Evolutionary conservation across 2,113 vertebrate genomes (phyloP), one percentile per base, ranked within the genome.

Genomic region (Alligator sinensis): DNA sequence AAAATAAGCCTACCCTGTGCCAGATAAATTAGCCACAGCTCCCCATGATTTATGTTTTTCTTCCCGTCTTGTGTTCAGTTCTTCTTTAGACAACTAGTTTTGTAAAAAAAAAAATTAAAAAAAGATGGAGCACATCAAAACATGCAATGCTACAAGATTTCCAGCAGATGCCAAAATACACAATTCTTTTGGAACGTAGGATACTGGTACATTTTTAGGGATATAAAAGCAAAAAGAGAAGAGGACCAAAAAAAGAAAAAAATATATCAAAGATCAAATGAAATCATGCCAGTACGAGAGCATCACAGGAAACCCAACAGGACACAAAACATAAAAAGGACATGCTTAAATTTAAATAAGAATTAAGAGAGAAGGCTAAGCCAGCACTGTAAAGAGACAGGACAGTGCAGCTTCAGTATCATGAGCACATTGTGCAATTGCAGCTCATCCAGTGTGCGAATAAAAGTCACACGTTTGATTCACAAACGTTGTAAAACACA

Each of bases 331-430:
- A 58, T 11, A 4, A 68, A 84, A 91, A 47, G 47, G 16, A 47
- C 5, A 14, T 0, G 47, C 34, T 74, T 74, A 0, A 38, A 13
- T 94, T 64, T 89, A 91, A 91, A 94, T 75, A 55, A 77, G 81
- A 76, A 93, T 68, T 59, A 79, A 30, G 16, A 19, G 18, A 64
- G 27, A 62, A 55, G 61, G 61, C 62, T 86, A 85, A 70, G 12
- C 78, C 25, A 76, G 12, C 82, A 79, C 62, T 90, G 76, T 78
- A 95, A 57, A 91, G 78, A 91, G 91, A 90, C 83, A 61, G 1
- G 1, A 22, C 75, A 87, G 77, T 61, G 84, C 87, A 55, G 47
- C 47, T 47, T 34, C 22, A 47, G 15, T 24, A 24, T 47, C 70
- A 74, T 21, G 24, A 11, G 70, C 21, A 47, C 47, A 24, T 38